phyloP scores from a whole-genome alignment of 1,140 invertebrate genomes.

The Drosophila erecta region DNA sequence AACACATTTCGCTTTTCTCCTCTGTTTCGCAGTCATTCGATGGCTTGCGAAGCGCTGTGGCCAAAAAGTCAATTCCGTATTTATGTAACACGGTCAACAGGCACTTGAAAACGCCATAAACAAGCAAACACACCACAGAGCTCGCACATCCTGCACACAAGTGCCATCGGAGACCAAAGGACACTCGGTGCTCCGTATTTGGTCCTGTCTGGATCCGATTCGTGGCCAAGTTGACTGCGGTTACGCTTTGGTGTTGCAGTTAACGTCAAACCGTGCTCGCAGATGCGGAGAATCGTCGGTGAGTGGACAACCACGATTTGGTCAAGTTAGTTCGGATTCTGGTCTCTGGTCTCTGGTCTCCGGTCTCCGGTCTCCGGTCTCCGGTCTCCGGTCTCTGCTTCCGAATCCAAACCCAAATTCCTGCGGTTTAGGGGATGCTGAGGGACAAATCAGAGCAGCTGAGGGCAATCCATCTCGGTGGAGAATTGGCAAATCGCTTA shows the following conservation, averaged over 20 bases:
- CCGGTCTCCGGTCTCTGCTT: slow-evolving; percentile 39
- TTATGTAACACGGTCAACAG: slow-evolving; percentile 76
- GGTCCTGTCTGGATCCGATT: slow-evolving; percentile 27
- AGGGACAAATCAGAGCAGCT: background rate
- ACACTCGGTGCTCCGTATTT: slow-evolving; percentile 29
- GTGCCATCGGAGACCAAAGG: slow-evolving; percentile 31
- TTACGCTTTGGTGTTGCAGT: slow-evolving; percentile 62
- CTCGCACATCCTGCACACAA: slow-evolving; percentile 51
- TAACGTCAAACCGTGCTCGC: slow-evolving; percentile 56
- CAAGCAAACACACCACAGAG: slow-evolving; percentile 48
- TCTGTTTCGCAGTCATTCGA: slow-evolving; percentile 51
- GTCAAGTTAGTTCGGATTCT: slow-evolving; percentile 72
- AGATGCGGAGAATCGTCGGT: slow-evolving; percentile 47
- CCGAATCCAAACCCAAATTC: background rate
- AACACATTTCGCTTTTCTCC: slow-evolving; percentile 9
- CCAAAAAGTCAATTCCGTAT: slow-evolving; percentile 78
- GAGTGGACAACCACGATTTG: slow-evolving; percentile 58
- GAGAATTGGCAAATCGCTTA: slow-evolving; percentile 19
- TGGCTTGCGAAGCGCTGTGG: slow-evolving; percentile 49
- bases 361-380: slow-evolving; percentile 44
- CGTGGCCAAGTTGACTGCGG: slow-evolving; percentile 69
- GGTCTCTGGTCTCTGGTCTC: slow-evolving; percentile 45
- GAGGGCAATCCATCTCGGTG: slow-evolving; percentile 10
- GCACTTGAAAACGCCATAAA: slow-evolving; percentile 72
- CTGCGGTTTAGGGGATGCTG: slow-evolving; percentile 1